A percentile compares a stretch with the other conserved stretches of the same genome.
These are phyloP conservation scores for Aplocera efformata DNA, from an alignment of 2,888 invertebrate genomes.

Conservation along the genomic window DNA sequence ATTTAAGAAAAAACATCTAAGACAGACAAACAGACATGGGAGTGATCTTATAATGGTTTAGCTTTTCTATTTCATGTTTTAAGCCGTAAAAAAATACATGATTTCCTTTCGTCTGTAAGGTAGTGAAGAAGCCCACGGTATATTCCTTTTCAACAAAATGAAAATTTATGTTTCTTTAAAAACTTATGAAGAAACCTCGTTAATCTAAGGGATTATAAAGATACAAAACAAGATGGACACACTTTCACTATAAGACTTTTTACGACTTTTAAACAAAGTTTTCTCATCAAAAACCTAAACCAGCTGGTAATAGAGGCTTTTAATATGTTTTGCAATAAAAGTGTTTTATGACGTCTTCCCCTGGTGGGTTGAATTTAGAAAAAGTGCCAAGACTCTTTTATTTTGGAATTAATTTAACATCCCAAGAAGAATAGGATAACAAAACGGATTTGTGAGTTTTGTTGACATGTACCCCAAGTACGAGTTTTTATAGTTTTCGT, in stretches of 20 bases:
- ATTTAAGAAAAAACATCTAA: no score
- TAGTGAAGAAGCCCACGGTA: no score
- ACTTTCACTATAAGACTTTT: slow-evolving; percentile 36
- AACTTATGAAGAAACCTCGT: slow-evolving; percentile 27
- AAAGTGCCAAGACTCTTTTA: slow-evolving; percentile 4
- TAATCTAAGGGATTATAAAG: slow-evolving; percentile 31
- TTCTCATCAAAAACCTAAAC: slow-evolving; percentile 37
- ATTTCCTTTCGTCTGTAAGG: no score
- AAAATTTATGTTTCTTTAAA: slow-evolving; percentile 2
- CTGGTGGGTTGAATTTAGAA: slow-evolving; percentile 2
- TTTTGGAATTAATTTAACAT: slow-evolving; percentile 1
- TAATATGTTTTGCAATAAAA: slow-evolving; percentile 28
- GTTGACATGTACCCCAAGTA: no score
- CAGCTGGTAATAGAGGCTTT: slow-evolving; percentile 35
- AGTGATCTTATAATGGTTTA: no score
- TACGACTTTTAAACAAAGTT: slow-evolving; percentile 38
- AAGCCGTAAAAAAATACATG: no score
- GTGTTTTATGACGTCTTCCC: slow-evolving; percentile 13
- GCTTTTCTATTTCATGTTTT: no score
- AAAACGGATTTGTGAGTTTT: no score
- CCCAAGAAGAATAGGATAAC: no score
- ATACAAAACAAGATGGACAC: slow-evolving; percentile 33
- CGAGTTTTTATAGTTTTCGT: no score
- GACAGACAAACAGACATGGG: no score
- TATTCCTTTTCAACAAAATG: background rate